Base-by-base conservation (phyloP, 92 coral and sea anemone species). In the Actinernus sp. region DNA sequence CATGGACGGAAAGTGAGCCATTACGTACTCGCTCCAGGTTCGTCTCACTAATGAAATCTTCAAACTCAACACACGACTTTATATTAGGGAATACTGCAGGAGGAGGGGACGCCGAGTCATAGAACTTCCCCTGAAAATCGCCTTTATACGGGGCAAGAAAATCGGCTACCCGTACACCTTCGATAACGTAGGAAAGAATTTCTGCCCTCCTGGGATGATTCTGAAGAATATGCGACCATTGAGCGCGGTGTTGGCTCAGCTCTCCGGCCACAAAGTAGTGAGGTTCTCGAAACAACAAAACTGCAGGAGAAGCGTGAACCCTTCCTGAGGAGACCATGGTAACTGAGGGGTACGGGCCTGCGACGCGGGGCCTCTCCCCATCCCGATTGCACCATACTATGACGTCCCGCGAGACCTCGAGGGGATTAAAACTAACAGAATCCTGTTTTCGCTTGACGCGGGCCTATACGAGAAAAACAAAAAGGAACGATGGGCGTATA, bases 41-140 rank as follows among this genome's bases (percentile, higher is more conserved):
- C 18, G 46, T 33, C 31, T 8, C 8, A 37, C 9, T 7, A 37
- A 37, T 37, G n/a, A 37, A 37, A 8, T n/a, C n/a, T n/a, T 55
- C 40, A 27, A 55, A 27, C 25, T 43, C 61, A 14, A 29, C 17
- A 53, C 59, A 55, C 12, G 61, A 55, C 34, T 55, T 37, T 27
- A 13, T 33, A 31, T 58, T 58, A 21, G 49, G 5, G 9, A 58
- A 58, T 13, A 16, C 39, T 29, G 25, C 44, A 20, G 11, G 32
- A 39, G 65, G 65, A 18, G 65, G 65, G 6, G 39, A 58, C 9
- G 65, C 29, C 2, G 65, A 58, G 49, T 65, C 61, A 22, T 65
- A 65, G n/a, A n/a, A n/a, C 8, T 19, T n/a, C 13, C 71, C 71
- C 26, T 46, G 71, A 29, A 63, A 63, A 38, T 63, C 26, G 16